These are phyloP conservation scores for Muscicapa comitata DNA, from an alignment of 2,797 vertebrate species.

Conservation along the genomic window DNA sequence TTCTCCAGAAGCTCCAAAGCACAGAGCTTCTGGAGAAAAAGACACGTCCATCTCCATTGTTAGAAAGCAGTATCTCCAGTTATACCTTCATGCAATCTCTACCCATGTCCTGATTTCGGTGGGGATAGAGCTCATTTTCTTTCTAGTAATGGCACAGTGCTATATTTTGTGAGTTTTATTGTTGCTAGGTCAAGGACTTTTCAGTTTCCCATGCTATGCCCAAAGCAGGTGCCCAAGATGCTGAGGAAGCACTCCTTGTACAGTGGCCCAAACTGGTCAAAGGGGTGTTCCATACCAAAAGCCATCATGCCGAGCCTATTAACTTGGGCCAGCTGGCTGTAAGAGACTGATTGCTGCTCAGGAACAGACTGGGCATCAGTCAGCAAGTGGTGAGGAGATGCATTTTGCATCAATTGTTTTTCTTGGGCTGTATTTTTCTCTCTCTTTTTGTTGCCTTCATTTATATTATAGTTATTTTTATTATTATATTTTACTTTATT, in stretches of 20 bases:
- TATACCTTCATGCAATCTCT: background rate
- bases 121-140: background rate
- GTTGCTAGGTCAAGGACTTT: background rate
- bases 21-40: background rate
- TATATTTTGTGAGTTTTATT: background rate
- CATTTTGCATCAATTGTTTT: background rate
- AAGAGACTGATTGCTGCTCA: background rate
- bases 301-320: background rate
- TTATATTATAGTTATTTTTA: background rate
- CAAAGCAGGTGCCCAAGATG: background rate
- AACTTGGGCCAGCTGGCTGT: background rate
- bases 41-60: fast-evolving
- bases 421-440: background rate
- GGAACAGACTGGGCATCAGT: background rate
- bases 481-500: background rate
- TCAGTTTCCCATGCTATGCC: background rate
- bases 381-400: background rate
- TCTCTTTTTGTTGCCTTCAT: background rate
- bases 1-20: background rate
- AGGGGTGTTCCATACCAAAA: background rate
- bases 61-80: background rate
- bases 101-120: background rate
- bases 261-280: background rate
- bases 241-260: too few species aligned
- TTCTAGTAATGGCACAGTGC: too few species aligned